Percentiles rank a stretch among this genome's conserved stretches.
Evolutionary conservation across 92 coral and sea anemone genomes (phyloP).

Genomic region (Diadumene lineata): DNA sequence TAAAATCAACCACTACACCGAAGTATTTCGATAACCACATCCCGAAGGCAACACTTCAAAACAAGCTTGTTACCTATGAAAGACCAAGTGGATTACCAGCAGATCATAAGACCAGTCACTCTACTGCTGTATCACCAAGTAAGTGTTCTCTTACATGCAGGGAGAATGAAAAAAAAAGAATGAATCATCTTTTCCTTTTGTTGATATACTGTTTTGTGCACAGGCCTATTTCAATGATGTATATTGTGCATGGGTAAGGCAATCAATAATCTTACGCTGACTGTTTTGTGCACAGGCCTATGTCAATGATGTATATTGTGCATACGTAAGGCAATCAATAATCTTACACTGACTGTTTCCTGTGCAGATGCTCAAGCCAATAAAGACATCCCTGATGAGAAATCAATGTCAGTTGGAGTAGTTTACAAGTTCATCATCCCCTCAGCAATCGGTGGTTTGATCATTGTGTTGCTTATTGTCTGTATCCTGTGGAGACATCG

Average conservation of each 20-base stretch:
- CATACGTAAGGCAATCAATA: too few species aligned
- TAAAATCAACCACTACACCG: neutral
- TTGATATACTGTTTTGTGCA: too few species aligned
- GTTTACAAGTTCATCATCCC: slow-evolving; percentile 41
- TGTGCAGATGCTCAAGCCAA: slow-evolving; percentile 27
- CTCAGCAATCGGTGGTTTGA: slow-evolving; percentile 27
- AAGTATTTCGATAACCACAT: neutral
- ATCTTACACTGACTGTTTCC: neutral
- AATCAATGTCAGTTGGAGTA: neutral
- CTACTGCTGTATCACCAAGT: slow-evolving; percentile 4
- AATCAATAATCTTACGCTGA: too few species aligned
- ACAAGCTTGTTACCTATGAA: slow-evolving; percentile 8
- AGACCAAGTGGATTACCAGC: neutral
- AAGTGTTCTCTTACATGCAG: neutral
- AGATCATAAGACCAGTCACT: neutral
- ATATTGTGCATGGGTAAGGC: too few species aligned
- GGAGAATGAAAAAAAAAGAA: neutral
- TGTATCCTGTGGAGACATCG: slow-evolving; percentile 39
- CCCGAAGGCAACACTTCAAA: neutral
- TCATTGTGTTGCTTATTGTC: slow-evolving; percentile 34
- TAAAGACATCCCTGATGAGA: slow-evolving; percentile 8
- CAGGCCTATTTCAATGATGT: too few species aligned
- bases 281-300: too few species aligned
- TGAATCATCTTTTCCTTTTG: too few species aligned
- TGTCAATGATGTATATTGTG: too few species aligned